Percentiles rank a stretch among this genome's conserved stretches.
These are phyloP conservation scores for Calidris pugnax DNA, from an alignment of 2,113 vertebrate genomes.

Conservation along the genomic window DNA sequence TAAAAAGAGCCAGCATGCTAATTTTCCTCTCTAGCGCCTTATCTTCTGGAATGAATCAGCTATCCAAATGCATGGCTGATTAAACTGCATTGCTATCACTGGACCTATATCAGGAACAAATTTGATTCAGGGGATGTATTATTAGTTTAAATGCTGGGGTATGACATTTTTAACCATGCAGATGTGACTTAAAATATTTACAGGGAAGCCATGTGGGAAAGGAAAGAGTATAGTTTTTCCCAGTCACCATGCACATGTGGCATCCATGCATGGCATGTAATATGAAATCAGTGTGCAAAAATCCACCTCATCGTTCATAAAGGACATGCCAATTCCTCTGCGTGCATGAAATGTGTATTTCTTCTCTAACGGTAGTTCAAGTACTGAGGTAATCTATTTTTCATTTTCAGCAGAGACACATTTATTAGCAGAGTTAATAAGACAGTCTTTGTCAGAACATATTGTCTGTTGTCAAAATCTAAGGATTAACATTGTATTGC, in stretches of 20 bases:
- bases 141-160: background rate
- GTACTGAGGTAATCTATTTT: background rate
- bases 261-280: background rate
- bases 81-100: background rate
- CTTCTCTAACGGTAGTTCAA: background rate
- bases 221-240: background rate
- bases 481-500: conserved; percentile 29
- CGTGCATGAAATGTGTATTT: background rate
- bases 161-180: conserved; percentile 7
- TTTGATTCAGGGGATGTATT: background rate
- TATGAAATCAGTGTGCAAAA: conserved; percentile 1
- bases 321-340: background rate
- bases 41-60: conserved; percentile 17
- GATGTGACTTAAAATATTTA: background rate
- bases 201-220: background rate
- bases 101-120: conserved; percentile 13
- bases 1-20: background rate
- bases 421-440: conserved; percentile 59
- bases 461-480: conserved; percentile 26
- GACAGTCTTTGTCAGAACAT: conserved; percentile 17
- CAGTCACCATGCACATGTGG: background rate
- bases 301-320: background rate
- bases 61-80: background rate
- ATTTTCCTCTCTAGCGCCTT: background rate
- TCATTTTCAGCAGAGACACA: conserved; percentile 18